Conservation (phyloP, 2,113 vertebrate genomes). For the Marmota flaviventris region DNA sequence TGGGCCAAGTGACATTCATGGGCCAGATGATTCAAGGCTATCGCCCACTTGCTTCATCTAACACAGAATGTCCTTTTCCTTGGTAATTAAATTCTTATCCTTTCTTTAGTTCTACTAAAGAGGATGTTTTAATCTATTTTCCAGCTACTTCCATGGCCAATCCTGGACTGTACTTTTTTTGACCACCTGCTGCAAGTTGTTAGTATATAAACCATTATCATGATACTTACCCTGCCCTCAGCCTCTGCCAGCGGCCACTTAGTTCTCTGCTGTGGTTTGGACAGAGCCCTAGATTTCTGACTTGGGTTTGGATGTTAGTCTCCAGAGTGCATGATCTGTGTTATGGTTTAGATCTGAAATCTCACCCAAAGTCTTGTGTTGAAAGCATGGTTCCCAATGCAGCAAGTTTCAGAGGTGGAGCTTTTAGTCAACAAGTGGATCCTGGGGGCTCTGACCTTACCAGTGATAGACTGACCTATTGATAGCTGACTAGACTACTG, state of each 20-base stretch:
- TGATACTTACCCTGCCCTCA: neutral
- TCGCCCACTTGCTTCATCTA: neutral
- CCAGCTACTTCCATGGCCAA: neutral
- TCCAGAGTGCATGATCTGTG: neutral
- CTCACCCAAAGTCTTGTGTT: neutral
- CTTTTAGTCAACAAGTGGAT: neutral
- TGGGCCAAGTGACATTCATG: slow-evolving; percentile 60
- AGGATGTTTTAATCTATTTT: neutral
- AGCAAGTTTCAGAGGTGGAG: neutral
- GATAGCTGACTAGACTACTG: neutral
- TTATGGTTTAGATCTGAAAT: neutral
- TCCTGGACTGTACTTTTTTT: neutral
- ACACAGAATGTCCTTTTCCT: slow-evolving; percentile 6
- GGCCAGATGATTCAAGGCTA: slow-evolving; percentile 16
- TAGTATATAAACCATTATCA: neutral
- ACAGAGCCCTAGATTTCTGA: neutral
- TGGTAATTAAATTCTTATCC: slow-evolving; percentile 44
- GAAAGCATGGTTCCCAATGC: neutral
- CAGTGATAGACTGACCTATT: neutral
- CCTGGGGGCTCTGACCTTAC: neutral
- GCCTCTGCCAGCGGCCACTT: neutral
- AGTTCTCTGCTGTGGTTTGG: neutral
- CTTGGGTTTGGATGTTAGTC: slow-evolving; percentile 5
- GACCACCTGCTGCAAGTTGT: neutral
- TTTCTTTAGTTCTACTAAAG: slow-evolving; percentile 33